phyloP scores from a whole-genome alignment of 1,140 invertebrate species.

The Brachionus angularis region DNA sequence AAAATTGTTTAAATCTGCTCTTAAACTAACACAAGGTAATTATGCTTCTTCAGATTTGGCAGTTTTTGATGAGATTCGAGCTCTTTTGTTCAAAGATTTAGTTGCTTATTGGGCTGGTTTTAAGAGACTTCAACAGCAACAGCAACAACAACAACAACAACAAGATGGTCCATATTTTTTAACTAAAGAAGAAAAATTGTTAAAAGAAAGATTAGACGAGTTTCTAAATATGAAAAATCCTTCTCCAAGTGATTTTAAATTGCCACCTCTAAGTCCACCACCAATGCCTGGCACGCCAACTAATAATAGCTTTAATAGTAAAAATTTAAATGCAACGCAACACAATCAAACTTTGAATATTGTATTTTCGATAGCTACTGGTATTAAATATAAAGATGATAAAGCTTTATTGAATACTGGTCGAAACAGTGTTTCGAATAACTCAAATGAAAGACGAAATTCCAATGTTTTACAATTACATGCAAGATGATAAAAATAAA shows the following conservation, averaged over 20 bases:
- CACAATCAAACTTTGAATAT: slow-evolving; percentile 16
- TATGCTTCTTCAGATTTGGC: slow-evolving; percentile 48
- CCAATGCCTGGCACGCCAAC: neutral
- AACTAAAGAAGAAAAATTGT: slow-evolving; percentile 23
- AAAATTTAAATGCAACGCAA: neutral
- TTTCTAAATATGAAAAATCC: slow-evolving; percentile 37
- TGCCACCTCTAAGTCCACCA: slow-evolving; percentile 23
- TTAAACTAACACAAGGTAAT: slow-evolving; percentile 52
- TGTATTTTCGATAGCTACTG: slow-evolving; percentile 39
- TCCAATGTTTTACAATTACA: slow-evolving; percentile 10
- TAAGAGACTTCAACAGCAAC: slow-evolving; percentile 31
- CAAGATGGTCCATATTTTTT: neutral
- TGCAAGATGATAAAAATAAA: neutral
- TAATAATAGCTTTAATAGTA: neutral
- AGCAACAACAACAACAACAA: neutral
- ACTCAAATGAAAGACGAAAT: slow-evolving; percentile 22
- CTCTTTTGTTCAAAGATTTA: slow-evolving; percentile 55
- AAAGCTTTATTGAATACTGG: neutral
- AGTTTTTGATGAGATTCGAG: slow-evolving; percentile 57
- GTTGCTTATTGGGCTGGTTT: slow-evolving; percentile 58
- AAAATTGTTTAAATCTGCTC: slow-evolving; percentile 50
- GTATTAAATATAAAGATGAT: slow-evolving; percentile 36
- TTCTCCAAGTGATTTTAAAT: slow-evolving; percentile 39
- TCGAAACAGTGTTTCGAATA: slow-evolving; percentile 1
- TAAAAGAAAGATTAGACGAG: slow-evolving; percentile 36